These are phyloP conservation scores for Anoplopoma fimbria DNA, from an alignment of 2,113 vertebrate genomes.

Conservation along the genomic window DNA sequence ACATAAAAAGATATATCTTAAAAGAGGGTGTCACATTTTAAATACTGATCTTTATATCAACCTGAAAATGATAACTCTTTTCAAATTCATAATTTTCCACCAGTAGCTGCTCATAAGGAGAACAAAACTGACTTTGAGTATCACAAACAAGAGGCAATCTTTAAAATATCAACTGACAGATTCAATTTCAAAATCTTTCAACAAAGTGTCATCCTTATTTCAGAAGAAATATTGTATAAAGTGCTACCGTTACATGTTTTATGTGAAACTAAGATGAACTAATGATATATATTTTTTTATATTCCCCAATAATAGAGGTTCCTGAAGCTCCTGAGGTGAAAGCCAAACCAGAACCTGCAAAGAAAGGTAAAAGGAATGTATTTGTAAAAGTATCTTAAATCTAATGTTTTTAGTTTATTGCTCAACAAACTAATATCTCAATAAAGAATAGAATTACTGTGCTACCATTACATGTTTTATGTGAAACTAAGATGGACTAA, in stretches of 20 bases:
- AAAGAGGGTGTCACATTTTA: background rate
- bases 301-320: background rate
- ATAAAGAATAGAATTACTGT: too few species aligned
- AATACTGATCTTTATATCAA: background rate
- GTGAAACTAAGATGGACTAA: too few species aligned
- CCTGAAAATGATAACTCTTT: background rate
- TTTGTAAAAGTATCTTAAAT: background rate
- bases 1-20: background rate
- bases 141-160: background rate
- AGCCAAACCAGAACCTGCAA: slow-evolving; percentile 34
- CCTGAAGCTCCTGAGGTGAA: slow-evolving; percentile 10
- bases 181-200: background rate
- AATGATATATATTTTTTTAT: background rate
- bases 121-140: background rate
- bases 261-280: background rate
- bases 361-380: slow-evolving; percentile 63
- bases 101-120: background rate
- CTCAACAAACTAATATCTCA: background rate
- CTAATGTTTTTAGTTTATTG: background rate
- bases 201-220: background rate
- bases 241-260: background rate
- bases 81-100: background rate
- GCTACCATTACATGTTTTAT: too few species aligned
- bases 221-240: background rate
- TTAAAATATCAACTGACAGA: background rate